Percentiles rank a stretch among this genome's conserved stretches.
Conservation (phyloP, 2,888 invertebrate genomes). For the Lithodes maja region DNA sequence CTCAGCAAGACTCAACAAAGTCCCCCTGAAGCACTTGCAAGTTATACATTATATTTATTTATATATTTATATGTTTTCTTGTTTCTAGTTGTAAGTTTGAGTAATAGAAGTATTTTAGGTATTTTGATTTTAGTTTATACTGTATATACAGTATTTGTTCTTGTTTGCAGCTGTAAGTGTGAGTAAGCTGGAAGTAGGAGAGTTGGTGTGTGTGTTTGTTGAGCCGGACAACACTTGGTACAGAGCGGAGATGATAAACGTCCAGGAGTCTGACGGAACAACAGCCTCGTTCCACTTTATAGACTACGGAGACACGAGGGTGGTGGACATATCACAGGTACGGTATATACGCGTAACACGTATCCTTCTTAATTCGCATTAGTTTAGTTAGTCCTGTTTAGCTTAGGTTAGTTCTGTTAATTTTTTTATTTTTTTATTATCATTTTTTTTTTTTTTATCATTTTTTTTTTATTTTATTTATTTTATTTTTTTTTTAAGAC, state of each 20-base stretch:
- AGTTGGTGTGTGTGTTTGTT: neutral
- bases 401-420: too few species aligned
- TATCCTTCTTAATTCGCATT: too few species aligned
- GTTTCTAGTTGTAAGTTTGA: too few species aligned
- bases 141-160: neutral
- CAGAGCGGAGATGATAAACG: neutral
- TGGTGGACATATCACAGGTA: neutral
- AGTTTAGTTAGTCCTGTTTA: too few species aligned
- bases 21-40: too few species aligned
- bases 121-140: neutral
- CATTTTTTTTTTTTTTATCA: too few species aligned
- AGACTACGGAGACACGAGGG: slow-evolving; percentile 1
- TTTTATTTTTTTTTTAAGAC: too few species aligned
- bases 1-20: too few species aligned
- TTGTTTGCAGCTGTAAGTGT: neutral
- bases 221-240: neutral
- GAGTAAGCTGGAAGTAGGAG: neutral
- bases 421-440: too few species aligned
- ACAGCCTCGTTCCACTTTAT: neutral
- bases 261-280: neutral
- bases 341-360: neutral
- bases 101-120: neutral
- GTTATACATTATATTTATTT: too few species aligned
- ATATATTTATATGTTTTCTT: too few species aligned
- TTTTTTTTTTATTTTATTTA: too few species aligned